These are phyloP conservation scores for Rutilus rutilus DNA, from an alignment of 2,113 vertebrate genomes.

Conservation along the genomic window DNA sequence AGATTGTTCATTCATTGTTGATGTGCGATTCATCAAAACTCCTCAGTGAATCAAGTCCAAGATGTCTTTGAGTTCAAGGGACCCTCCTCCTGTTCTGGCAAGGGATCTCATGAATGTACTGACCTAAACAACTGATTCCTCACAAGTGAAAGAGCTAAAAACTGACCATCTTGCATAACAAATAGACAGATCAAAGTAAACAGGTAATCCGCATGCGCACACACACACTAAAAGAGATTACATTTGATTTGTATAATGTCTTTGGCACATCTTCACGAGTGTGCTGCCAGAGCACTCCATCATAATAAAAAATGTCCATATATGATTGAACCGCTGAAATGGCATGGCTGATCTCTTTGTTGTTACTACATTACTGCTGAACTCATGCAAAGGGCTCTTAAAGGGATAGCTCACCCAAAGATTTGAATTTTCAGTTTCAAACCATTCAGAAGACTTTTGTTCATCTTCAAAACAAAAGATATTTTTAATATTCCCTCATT, in stretches of 20 bases:
- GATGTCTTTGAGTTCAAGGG: constrained; percentile 3
- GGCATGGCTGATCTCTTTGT: background rate
- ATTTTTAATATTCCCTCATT: background rate
- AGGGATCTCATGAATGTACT: background rate
- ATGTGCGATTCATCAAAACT: constrained; percentile 8
- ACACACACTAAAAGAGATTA: background rate
- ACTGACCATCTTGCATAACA: constrained; percentile 42
- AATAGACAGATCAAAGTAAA: background rate
- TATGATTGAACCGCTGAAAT: background rate
- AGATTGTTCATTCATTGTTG: constrained; percentile 40
- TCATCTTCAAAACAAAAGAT: background rate
- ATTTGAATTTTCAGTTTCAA: background rate
- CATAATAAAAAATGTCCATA: constrained; percentile 2
- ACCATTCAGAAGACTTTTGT: background rate
- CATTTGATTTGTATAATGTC: background rate
- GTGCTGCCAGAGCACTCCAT: background rate
- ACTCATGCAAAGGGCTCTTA: background rate
- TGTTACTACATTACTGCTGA: constrained; percentile 1
- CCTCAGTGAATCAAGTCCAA: constrained; percentile 19
- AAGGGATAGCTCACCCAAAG: background rate
- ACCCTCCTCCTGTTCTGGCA: background rate
- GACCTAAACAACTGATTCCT: constrained; percentile 35
- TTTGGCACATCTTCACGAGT: background rate
- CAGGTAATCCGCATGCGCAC: background rate
- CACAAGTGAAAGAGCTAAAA: constrained; percentile 59